phyloP scores from a whole-genome alignment of 35 echinoderm and acorn worm genomes.

The Strongylocentrotus purpuratus region DNA sequence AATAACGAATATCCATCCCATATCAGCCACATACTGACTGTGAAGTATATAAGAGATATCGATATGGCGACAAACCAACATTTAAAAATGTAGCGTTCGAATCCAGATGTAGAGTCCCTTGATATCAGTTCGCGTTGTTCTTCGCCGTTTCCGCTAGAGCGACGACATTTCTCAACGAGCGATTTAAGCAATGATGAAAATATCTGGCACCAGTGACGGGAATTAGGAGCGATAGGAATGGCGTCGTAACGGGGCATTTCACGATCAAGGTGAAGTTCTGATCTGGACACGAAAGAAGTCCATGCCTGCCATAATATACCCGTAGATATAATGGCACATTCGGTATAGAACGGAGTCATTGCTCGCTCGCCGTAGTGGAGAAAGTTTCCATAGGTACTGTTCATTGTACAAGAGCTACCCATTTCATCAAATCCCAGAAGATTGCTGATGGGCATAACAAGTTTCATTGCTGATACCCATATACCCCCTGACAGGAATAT shows the following conservation, averaged over 20 bases:
- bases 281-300: background rate
- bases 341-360: background rate
- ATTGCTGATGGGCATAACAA: background rate
- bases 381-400: background rate
- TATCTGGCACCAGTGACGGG: background rate
- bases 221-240: background rate
- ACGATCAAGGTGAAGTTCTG: background rate
- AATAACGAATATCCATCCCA: background rate
- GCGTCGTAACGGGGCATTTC: background rate
- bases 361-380: conserved; percentile 3
- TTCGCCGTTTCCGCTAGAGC: too few species aligned
- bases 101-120: background rate
- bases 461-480: background rate
- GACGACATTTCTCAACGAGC: too few species aligned
- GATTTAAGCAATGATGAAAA: background rate
- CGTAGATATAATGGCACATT: background rate
- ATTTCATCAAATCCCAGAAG: background rate
- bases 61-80: background rate
- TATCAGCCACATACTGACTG: background rate
- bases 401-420: background rate
- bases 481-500: background rate
- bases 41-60: background rate
- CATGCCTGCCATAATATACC: background rate
- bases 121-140: background rate
- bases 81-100: background rate